Evolutionary conservation across 1,140 invertebrate genomes (phyloP).

Genomic region (Diorhabda elongata): DNA sequence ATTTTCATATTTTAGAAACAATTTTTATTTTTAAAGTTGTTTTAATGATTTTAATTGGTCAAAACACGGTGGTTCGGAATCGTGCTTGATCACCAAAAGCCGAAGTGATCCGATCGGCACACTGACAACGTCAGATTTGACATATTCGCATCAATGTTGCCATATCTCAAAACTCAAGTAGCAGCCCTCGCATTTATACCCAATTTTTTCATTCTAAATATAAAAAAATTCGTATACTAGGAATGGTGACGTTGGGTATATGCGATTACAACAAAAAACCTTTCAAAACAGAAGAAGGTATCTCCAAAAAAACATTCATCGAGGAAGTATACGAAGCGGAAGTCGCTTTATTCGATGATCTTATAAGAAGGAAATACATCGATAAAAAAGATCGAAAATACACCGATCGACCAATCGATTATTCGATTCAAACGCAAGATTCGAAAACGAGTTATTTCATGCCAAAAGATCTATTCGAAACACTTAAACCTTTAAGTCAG

Average conservation of each 20-base stretch:
- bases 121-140: too few species aligned
- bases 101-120: too few species aligned
- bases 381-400: background rate
- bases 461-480: conserved; percentile 21
- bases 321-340: conserved; percentile 34
- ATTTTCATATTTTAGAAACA: too few species aligned
- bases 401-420: background rate
- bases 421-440: background rate
- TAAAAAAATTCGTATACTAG: background rate
- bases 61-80: too few species aligned
- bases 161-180: too few species aligned
- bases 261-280: conserved; percentile 32
- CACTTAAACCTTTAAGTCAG: background rate
- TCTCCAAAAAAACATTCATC: conserved; percentile 31
- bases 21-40: too few species aligned
- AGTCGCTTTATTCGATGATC: conserved; percentile 24
- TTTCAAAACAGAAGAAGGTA: conserved; percentile 25
- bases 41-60: too few species aligned
- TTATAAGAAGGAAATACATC: conserved; percentile 24
- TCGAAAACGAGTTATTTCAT: conserved; percentile 18
- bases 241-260: conserved; percentile 38
- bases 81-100: too few species aligned
- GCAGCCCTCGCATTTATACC: too few species aligned
- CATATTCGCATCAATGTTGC: too few species aligned
- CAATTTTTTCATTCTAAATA: too few species aligned